Base-by-base conservation (phyloP, 2,797 vertebrate genomes). In the Pelobates cultripes region DNA sequence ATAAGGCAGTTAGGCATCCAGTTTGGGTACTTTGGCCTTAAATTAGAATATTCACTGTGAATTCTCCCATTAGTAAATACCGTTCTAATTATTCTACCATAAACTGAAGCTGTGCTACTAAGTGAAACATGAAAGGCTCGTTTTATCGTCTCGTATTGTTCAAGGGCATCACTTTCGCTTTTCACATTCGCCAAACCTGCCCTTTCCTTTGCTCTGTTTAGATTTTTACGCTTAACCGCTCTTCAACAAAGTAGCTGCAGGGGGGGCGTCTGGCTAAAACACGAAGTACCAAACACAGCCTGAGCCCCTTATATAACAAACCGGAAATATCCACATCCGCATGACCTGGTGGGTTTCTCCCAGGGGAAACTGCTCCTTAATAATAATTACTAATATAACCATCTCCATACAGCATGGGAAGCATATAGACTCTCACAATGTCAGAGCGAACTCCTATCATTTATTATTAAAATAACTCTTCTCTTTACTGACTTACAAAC, bases 181-280 rank as follows among this genome's bases (percentile, higher is more conserved):
- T 57, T 57, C 55, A 57, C 55, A 57, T 3, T 4, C 6, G 55
- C 55, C 55, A 57, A 57, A 10, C 15, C 61, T 28, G 8, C 47
- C 64, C 73, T 14, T 68, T 12, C 8, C 61, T 45, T 70, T 4
- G 40, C 61, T n/a, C 0, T 77, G 69, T 77, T 82, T 77, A 72
- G 41, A 66, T 47, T 82, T 77, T 82, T 77, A 70, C 51, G 60
- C 80, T 68, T 82, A 73, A 82, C 76, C 77, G 51, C 74, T 3
- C 60, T 61, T 61, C 60, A 68, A 68, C 74, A 60, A 79, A 78
- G 53, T 70, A 43, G 51, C 13, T 4, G 10, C 14, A 40, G 68
- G 45, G 60, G 45, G 75, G 75, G 75, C 14, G n/a, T 6, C 15
- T 57, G 6, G 14, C 61, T 28, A 55, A 55, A 57, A 77, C 67